Percentiles rank a stretch among this genome's conserved stretches.
Conservation (phyloP, 2,113 vertebrate genomes). For the Oncorhynchus gorbuscha region DNA sequence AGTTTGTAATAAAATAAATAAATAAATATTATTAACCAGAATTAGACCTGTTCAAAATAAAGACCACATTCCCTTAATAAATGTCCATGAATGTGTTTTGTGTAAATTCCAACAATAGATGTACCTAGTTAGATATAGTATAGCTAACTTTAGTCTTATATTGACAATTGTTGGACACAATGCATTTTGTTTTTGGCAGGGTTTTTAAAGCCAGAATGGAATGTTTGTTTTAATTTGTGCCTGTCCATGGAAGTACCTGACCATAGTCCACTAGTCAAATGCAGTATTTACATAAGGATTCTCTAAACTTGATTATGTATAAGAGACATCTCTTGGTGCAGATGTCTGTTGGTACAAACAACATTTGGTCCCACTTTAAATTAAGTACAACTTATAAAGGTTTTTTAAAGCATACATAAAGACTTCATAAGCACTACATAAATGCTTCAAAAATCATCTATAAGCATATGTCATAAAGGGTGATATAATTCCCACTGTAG, state of each 20-base stretch:
- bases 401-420: too few species aligned
- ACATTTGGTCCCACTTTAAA: too few species aligned
- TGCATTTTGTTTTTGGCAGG: not conserved
- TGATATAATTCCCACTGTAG: too few species aligned
- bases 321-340: not conserved
- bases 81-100: not conserved
- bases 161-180: not conserved
- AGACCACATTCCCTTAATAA: not conserved
- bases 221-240: constrained; percentile 2
- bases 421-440: too few species aligned
- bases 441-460: too few species aligned
- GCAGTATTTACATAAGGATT: not conserved
- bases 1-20: constrained; percentile 1
- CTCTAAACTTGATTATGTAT: not conserved
- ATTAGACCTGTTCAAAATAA: not conserved
- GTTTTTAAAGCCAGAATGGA: not conserved
- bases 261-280: not conserved
- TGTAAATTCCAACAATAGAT: not conserved
- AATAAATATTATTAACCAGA: not conserved
- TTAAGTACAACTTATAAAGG: too few species aligned
- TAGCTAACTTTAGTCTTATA: not conserved
- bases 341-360: too few species aligned
- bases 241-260: not conserved
- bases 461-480: too few species aligned
- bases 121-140: too few species aligned